A percentile compares a stretch with the other conserved stretches of the same genome.
Evolutionary conservation across 1,140 invertebrate species (phyloP).

Genomic region (Aphaenogaster ashmeadi): DNA sequence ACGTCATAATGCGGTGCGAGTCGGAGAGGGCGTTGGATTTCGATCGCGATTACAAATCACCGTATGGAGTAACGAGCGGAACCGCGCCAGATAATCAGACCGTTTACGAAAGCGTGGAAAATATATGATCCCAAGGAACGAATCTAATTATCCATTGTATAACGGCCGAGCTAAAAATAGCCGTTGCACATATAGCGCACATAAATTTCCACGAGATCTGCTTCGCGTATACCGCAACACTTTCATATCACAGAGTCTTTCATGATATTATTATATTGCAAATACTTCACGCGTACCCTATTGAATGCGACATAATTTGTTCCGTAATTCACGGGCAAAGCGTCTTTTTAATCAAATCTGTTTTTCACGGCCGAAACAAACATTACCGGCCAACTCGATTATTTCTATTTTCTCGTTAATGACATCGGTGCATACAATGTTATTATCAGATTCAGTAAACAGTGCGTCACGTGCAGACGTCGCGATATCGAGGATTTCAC

Average conservation of each 20-base stretch:
- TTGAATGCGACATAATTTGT: not conserved
- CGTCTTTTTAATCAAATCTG: slow-evolving; percentile 24
- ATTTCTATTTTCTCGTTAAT: slow-evolving; percentile 40
- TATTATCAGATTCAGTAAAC: slow-evolving; percentile 57
- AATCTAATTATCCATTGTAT: slow-evolving; percentile 33
- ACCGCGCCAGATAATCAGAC: slow-evolving; percentile 40
- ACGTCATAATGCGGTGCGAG: slow-evolving; percentile 9
- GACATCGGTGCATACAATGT: not conserved
- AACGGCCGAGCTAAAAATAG: slow-evolving; percentile 45
- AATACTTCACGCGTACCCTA: not conserved
- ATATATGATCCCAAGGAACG: slow-evolving; percentile 23
- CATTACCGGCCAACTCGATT: not conserved
- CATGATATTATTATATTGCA: slow-evolving; percentile 1
- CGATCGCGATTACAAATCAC: slow-evolving; percentile 25
- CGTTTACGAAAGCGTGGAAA: slow-evolving; percentile 55
- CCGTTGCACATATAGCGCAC: not conserved
- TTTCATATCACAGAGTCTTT: not conserved
- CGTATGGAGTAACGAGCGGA: slow-evolving; percentile 24
- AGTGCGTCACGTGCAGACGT: not conserved
- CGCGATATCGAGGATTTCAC: slow-evolving; percentile 35
- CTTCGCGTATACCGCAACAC: not conserved
- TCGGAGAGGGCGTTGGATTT: slow-evolving; percentile 5
- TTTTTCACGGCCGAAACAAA: not conserved
- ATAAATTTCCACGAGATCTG: slow-evolving; percentile 10
- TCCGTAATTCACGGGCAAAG: not conserved